Conservation (phyloP, 2,888 invertebrate genomes). For the Hyppa rectilinea region DNA sequence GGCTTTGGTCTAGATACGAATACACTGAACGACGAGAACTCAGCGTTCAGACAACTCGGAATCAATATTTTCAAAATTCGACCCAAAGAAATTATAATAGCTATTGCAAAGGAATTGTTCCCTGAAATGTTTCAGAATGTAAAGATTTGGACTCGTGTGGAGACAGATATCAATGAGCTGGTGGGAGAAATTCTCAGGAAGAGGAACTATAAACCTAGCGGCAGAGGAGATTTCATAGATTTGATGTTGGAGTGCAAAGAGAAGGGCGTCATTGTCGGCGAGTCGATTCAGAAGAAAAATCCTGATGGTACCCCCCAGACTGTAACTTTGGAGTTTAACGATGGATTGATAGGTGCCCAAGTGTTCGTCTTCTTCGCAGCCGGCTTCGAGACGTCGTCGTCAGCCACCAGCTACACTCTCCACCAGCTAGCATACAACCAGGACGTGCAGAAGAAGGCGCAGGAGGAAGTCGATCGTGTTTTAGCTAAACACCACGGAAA, state of each 20-base stretch:
- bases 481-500: conserved; percentile 68
- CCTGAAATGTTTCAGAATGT: conserved; percentile 45
- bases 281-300: conserved; percentile 67
- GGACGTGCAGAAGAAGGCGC: conserved; percentile 74
- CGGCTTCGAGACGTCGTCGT: conserved; percentile 82
- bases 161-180: conserved; percentile 43
- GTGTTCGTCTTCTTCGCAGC: conserved; percentile 77
- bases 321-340: conserved; percentile 67
- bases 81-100: conserved; percentile 10
- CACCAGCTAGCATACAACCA: conserved; percentile 79
- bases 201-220: conserved; percentile 69
- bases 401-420: conserved; percentile 75
- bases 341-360: conserved; percentile 69
- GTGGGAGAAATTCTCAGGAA: conserved; percentile 64
- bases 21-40: conserved; percentile 71
- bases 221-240: conserved; percentile 75
- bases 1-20: conserved; percentile 75
- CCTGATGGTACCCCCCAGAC: conserved; percentile 66
- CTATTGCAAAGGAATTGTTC: conserved; percentile 41
- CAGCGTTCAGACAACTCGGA: conserved; percentile 69
- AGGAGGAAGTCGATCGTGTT: conserved; percentile 75
- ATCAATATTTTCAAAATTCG: conserved; percentile 49
- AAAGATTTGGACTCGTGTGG: conserved; percentile 37
- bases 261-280: conserved; percentile 70
- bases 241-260: conserved; percentile 68